Evolutionary conservation across 2,888 invertebrate genomes (phyloP), one percentile per base, ranked within the genome.

Genomic region (Melipona bicolor): DNA sequence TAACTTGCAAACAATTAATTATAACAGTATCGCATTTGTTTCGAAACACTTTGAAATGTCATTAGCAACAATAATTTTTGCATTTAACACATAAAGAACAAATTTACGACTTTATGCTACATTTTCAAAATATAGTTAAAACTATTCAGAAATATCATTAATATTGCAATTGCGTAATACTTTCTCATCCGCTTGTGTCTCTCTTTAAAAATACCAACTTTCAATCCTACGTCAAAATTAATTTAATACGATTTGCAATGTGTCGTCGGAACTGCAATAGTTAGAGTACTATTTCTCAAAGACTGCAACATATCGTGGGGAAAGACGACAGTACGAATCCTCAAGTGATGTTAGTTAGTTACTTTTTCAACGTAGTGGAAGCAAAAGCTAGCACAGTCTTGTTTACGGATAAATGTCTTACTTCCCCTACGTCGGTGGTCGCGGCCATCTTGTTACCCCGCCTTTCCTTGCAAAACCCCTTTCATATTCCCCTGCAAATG

Each of bases 401-500:
- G 81, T 89, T 89, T 88, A 85, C 84, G 81, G 87, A 90, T 90
- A 90, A 93, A 91, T 91, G 91, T 93, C 92, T 93, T 93, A 93
- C 91, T 91, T 91, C 93, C 90, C 92, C 92, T 92, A 87, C 90
- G 90, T 90, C 79, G 81, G 84, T 80, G 79, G 81, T 83, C 92
- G 93, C 93, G 92, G 93, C 93, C 93, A 94, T 94, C 93, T 93
- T 94, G 93, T 89, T 90, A 92, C 91, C 93, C 92, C 93, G 91
- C 92, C 91, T 90, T 89, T 90, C 91, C 92, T 91, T 92, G 90
- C 88, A 86, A 87, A 87, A 81, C 88, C 88, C 91, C 91, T 86
- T 83, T 88, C 89, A 87, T 87, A 90, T 89, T 86, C 89, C 90
- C 91, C 89, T 87, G 84, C 88, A 83, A 90, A 93, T 90, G 91